These are phyloP conservation scores for Mesitornis unicolor DNA, from an alignment of 2,113 vertebrate genomes.

Conservation along the genomic window DNA sequence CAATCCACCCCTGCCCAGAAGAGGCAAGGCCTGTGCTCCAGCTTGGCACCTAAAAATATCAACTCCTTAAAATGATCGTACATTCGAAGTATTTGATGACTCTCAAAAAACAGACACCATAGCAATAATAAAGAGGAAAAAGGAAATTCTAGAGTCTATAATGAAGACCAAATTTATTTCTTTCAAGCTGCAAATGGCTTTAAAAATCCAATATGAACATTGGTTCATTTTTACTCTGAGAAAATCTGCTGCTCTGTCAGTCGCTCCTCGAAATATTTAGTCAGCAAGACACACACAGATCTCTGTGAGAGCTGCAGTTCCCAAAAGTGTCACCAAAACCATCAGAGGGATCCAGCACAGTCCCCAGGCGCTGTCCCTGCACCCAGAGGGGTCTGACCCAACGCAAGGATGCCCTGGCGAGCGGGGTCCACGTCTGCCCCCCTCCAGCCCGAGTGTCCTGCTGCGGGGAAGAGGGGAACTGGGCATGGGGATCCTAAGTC, in stretches of 20 bases:
- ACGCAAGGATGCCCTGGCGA: background rate
- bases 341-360: accelerated
- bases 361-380: no score
- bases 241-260: background rate
- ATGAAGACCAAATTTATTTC: background rate
- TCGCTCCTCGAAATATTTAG: background rate
- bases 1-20: background rate
- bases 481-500: no score
- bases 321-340: background rate
- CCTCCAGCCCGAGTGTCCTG: no score
- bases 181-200: background rate
- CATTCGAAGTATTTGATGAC: background rate
- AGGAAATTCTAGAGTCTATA: background rate
- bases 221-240: background rate
- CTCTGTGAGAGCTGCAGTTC: background rate
- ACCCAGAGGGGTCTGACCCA: no score
- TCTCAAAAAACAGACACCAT: background rate
- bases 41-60: background rate
- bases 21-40: background rate
- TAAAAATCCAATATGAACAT: background rate
- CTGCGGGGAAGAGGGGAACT: no score
- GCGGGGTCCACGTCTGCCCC: no score
- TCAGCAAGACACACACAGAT: background rate
- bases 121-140: background rate
- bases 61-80: background rate